Percentiles rank a stretch among this genome's conserved stretches.
phyloP scores from a whole-genome alignment of 1,140 invertebrate genomes.

The Drosophila funebris region DNA sequence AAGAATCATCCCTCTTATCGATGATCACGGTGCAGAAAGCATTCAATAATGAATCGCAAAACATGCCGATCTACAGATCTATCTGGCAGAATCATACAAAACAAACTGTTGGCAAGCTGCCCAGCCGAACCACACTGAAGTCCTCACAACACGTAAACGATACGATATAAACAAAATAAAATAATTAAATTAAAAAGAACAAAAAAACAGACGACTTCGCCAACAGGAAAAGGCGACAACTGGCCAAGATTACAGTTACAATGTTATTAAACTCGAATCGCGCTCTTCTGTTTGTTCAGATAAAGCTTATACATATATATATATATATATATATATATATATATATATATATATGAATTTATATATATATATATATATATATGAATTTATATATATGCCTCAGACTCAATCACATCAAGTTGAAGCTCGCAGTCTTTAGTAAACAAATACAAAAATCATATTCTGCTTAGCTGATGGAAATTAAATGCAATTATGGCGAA shows the following conservation, averaged over 20 bases:
- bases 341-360: no score
- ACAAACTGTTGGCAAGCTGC: slow-evolving; percentile 17
- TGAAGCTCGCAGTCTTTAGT: background rate
- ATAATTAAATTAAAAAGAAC: no score
- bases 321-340: no score
- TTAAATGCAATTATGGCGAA: background rate
- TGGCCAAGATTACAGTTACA: background rate
- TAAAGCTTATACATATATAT: no score
- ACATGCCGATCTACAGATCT: slow-evolving; percentile 11
- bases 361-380: no score
- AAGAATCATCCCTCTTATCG: background rate
- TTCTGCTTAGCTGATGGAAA: background rate
- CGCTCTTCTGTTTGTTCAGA: background rate
- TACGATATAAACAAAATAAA: background rate
- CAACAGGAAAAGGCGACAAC: background rate
- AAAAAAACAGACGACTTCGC: background rate
- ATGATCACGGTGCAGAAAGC: background rate
- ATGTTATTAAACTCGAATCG: background rate
- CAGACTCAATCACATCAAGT: no score
- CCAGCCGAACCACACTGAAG: background rate
- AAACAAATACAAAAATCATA: background rate
- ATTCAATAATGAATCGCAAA: background rate
- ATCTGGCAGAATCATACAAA: background rate
- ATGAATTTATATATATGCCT: no score
- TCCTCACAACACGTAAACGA: background rate